Evolutionary conservation across 2,888 invertebrate species (phyloP), one percentile per base, ranked within the genome.

Genomic region (Steromphala cineraria): DNA sequence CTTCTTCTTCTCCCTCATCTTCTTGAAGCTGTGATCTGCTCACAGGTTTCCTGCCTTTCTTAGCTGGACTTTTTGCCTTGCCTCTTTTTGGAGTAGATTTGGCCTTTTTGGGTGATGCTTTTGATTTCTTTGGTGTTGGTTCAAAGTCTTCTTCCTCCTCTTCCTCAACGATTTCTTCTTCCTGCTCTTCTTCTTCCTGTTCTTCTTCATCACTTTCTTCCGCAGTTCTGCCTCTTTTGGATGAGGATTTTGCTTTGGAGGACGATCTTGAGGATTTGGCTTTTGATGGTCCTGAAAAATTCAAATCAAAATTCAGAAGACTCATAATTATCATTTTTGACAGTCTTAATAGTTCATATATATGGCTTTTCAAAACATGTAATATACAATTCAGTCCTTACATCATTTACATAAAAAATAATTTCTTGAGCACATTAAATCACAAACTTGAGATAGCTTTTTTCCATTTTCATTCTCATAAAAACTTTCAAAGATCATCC

Each of bases 1-100:
- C n/a, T 78, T 67, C 67, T 52, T 46, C 81, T 75, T 56, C 46
- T 17, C 78, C 81, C 17, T 55, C 74, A 52, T 75, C 79, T 36
- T 76, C 80, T 7, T 67, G 55, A 78, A 67, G 78, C n/a, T 78
- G 79, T 15, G 71, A 55, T 21, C 15, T 55, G 21, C 75, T 80
- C n/a, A 21, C 31, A 24, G 79, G 75, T 31, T 28, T 79, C 19
- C 56, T 67, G 52, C 62, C 24, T n/a, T 55, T 79, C 19, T 53
- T 55, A 13, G 4, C 10, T 10, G 46, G 13, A 13, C 46, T 46
- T 46, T 46, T 46, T 46, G 46, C 46, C 1, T 46, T 46, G 46
- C 10, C 13, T 46, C 13, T 46, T 67, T 80, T 81, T 31, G 75
- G 28, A 24, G 21, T 21, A 17, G 40, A 62, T 46, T 53, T 81